Evolutionary conservation across 2,113 vertebrate species (phyloP).

Genomic region (Laticauda colubrina): DNA sequence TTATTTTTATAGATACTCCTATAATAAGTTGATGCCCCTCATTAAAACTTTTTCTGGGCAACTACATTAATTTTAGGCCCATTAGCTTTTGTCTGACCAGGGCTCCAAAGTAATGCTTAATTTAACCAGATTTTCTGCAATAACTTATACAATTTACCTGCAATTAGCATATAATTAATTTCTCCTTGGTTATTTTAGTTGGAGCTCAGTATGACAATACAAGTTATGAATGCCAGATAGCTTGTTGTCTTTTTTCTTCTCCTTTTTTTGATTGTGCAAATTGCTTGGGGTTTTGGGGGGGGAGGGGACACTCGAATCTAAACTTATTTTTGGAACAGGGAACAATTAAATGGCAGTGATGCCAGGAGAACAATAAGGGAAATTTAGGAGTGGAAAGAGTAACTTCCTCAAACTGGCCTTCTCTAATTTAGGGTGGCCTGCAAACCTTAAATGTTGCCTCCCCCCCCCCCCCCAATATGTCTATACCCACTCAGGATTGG

Average conservation of each 20-base stretch:
- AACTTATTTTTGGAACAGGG: background rate
- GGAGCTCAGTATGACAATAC: background rate
- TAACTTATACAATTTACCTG: background rate
- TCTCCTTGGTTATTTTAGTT: background rate
- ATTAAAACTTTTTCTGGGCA: background rate
- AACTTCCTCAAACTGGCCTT: background rate
- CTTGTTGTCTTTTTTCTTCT: background rate
- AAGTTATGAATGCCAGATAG: background rate
- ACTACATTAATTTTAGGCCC: background rate
- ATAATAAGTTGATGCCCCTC: background rate
- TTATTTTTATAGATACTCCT: background rate
- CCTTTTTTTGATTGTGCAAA: background rate
- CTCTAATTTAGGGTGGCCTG: background rate
- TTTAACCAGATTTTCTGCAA: background rate
- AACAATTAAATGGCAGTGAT: background rate
- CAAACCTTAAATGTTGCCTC: background rate
- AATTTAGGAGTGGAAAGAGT: background rate
- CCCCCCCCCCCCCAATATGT: background rate
- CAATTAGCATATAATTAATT: background rate
- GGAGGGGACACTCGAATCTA: background rate
- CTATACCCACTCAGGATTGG: background rate
- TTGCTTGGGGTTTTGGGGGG: background rate
- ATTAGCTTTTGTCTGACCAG: background rate
- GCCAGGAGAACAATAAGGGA: background rate
- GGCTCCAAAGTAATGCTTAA: background rate